Evolutionary conservation across 2,797 vertebrate genomes (phyloP).

Genomic region (Natrix natrix): DNA sequence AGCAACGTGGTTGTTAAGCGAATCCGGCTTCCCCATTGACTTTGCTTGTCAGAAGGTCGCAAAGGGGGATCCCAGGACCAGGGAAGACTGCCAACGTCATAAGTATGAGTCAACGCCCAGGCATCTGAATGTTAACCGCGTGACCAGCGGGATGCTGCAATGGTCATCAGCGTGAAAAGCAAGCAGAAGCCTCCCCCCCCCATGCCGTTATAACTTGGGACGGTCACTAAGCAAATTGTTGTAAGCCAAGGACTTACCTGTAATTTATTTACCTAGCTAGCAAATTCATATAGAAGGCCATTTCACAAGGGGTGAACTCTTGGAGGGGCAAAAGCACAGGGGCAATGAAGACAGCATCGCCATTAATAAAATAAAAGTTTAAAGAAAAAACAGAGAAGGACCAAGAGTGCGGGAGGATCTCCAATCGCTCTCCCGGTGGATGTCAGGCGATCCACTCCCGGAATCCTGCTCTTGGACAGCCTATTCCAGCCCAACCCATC

Average conservation of each 20-base stretch:
- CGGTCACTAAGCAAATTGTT: not conserved
- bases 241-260: not conserved
- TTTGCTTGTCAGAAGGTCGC: not conserved
- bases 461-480: too few relatives aligned
- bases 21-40: not conserved
- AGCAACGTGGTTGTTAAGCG: not conserved
- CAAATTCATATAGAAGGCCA: not conserved
- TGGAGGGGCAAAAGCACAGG: not conserved
- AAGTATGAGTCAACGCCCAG: not conserved
- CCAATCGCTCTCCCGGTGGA: not conserved
- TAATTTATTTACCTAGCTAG: not conserved
- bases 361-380: not conserved
- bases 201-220: not conserved
- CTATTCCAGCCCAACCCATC: not conserved
- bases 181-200: accelerated
- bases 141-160: not conserved
- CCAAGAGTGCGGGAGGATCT: not conserved
- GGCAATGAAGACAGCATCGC: not conserved
- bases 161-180: not conserved
- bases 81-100: not conserved
- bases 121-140: not conserved
- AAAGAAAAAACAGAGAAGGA: not conserved
- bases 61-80: too few relatives aligned
- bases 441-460: not conserved
- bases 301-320: not conserved